phyloP scores from a whole-genome alignment of 1,140 invertebrate species.

The Eupeodes corollae region DNA sequence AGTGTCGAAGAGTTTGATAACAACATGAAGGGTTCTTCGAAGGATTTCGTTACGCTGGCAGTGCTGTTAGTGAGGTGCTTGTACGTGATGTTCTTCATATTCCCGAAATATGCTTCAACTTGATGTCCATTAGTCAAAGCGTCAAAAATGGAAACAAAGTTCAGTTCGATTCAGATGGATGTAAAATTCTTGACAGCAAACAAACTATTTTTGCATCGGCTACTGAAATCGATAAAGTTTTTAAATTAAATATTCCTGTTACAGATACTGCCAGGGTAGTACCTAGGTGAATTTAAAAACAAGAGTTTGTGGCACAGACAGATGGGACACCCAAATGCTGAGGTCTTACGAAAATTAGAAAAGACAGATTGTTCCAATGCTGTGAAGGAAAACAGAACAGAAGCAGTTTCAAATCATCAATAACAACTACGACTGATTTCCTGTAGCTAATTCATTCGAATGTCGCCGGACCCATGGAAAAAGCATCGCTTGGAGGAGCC shows the following conservation, averaged over 20 bases:
- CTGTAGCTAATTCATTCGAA: slow-evolving; percentile 32
- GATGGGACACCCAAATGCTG: no score
- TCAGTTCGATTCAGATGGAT: slow-evolving; percentile 17
- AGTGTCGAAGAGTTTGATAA: not conserved
- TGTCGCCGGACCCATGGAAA: slow-evolving; percentile 31
- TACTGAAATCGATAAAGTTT: no score
- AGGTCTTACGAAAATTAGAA: no score
- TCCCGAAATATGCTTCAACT: slow-evolving; percentile 17
- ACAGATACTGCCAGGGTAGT: slow-evolving; percentile 10
- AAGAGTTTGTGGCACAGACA: slow-evolving; percentile 16
- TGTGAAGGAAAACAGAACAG: slow-evolving; percentile 3
- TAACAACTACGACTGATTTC: slow-evolving; percentile 11
- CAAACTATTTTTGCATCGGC: slow-evolving; percentile 12
- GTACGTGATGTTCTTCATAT: slow-evolving; percentile 22
- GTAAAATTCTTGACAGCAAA: slow-evolving; percentile 17
- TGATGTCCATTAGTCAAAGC: slow-evolving; percentile 26
- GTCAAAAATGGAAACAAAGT: slow-evolving; percentile 21
- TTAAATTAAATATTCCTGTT: no score
- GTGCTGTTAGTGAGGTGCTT: not conserved
- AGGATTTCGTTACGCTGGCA: not conserved
- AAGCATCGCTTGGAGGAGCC: slow-evolving; percentile 11
- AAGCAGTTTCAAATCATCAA: slow-evolving; percentile 2
- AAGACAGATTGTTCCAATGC: not conserved
- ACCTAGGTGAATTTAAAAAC: slow-evolving; percentile 8
- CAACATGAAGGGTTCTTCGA: not conserved